Base-by-base conservation (phyloP, 2,113 vertebrate species). In the Nannospalax galili region DNA sequence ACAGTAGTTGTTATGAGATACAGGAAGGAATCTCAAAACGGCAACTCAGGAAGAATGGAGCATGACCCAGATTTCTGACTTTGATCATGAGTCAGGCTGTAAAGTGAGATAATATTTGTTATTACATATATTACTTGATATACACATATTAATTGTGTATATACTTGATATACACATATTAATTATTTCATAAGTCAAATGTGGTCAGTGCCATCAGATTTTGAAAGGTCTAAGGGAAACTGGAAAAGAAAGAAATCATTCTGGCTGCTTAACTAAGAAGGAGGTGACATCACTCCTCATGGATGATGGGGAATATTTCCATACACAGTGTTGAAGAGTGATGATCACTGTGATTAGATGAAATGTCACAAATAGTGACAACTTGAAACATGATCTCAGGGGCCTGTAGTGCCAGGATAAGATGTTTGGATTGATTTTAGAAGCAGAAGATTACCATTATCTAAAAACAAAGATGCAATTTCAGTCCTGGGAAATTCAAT, bases 101-200 rank as follows among this genome's bases (percentile, higher is more conserved):
- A n/a, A n/a, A n/a, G n/a, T n/a, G n/a, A n/a, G n/a, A n/a, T n/a
- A n/a, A n/a, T n/a, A n/a, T n/a, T n/a, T n/a, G n/a, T n/a, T n/a
- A n/a, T n/a, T n/a, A n/a, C n/a, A n/a, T n/a, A n/a, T n/a, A n/a
- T n/a, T n/a, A n/a, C n/a, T n/a, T n/a, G n/a, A n/a, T n/a, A n/a
- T n/a, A n/a, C n/a, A n/a, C n/a, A n/a, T n/a, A n/a, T n/a, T n/a
- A n/a, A n/a, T n/a, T n/a, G n/a, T n/a, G n/a, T n/a, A n/a, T n/a
- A 52, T 19, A 69, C 14, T 56, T 69, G 19, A 28, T n/a, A n/a
- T n/a, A 28, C 10, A 42, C 7, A 16, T 65, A 35, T 67, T 6
- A 62, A 62, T 65, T 89, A 92, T 45, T 70, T 86, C 85, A 37
- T 58, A 87, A 7, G 56, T 42, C 77, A 40, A 80, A 56, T 82